These are phyloP conservation scores for Aphidoletes aphidimyza DNA, from an alignment of 2,888 invertebrate genomes.

Conservation along the genomic window DNA sequence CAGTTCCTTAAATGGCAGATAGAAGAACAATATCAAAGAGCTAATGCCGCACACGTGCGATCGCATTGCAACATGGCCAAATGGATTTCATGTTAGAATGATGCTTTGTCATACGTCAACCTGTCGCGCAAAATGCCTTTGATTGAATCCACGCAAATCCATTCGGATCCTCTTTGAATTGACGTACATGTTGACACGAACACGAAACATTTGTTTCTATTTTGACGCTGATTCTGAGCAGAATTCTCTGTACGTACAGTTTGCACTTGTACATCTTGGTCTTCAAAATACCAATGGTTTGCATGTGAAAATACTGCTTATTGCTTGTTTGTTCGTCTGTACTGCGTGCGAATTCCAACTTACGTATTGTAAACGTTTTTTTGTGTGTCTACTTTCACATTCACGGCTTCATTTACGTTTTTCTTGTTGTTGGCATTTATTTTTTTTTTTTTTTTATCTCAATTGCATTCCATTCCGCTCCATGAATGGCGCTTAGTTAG, in stretches of 20 bases:
- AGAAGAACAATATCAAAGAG: no score
- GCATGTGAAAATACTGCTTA: no score
- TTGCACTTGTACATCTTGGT: no score
- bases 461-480: conserved; percentile 1
- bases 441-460: neutral
- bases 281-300: no score
- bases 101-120: neutral
- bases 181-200: neutral
- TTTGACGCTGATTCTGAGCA: neutral
- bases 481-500: neutral
- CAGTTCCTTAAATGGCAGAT: no score
- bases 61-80: neutral
- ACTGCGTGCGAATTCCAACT: no score
- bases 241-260: no score
- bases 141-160: conserved; percentile 29
- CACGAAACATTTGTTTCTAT: neutral
- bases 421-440: neutral
- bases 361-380: no score
- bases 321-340: no score
- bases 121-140: neutral
- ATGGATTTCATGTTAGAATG: neutral
- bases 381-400: no score
- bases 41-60: no score
- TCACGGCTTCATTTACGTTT: neutral
- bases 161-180: conserved; percentile 12